These are phyloP conservation scores for Callaeas wilsoni DNA, from an alignment of 2,113 vertebrate genomes.

Conservation along the genomic window DNA sequence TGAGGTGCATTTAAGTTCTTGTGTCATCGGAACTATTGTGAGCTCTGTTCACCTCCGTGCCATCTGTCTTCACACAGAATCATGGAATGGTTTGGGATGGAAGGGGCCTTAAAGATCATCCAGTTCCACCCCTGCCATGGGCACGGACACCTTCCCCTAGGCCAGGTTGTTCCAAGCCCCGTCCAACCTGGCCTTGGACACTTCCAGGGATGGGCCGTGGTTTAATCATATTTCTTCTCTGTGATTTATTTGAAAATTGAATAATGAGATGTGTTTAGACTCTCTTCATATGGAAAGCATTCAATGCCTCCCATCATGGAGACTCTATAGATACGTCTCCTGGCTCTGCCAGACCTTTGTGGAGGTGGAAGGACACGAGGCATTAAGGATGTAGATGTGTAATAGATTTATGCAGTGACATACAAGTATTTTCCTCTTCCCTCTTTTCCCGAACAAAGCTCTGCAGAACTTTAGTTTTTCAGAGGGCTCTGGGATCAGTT, in stretches of 20 bases:
- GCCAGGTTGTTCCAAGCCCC: neutral
- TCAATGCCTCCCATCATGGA: neutral
- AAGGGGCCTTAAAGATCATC: neutral
- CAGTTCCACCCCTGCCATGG: neutral
- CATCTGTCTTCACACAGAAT: neutral
- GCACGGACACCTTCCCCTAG: neutral
- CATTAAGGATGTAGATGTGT: neutral
- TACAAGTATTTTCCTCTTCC: fast-evolving
- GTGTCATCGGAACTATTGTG: neutral
- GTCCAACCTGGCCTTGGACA: fast-evolving
- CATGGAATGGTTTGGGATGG: neutral
- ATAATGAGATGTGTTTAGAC: neutral
- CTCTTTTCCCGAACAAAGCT: neutral
- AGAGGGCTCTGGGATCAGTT: neutral
- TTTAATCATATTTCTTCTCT: neutral
- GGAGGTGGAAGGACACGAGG: neutral
- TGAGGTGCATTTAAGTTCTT: neutral
- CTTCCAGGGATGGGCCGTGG: neutral
- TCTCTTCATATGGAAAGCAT: neutral
- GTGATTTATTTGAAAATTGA: neutral
- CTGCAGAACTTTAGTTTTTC: neutral
- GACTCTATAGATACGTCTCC: neutral
- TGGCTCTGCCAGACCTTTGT: neutral
- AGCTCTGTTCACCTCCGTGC: fast-evolving
- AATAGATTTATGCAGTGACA: neutral